A percentile compares a stretch with the other conserved stretches of the same genome.
Evolutionary conservation across 37 sponge, comb jelly and placozoan genomes (phyloP).

Genomic region (Oscarella lobularis): DNA sequence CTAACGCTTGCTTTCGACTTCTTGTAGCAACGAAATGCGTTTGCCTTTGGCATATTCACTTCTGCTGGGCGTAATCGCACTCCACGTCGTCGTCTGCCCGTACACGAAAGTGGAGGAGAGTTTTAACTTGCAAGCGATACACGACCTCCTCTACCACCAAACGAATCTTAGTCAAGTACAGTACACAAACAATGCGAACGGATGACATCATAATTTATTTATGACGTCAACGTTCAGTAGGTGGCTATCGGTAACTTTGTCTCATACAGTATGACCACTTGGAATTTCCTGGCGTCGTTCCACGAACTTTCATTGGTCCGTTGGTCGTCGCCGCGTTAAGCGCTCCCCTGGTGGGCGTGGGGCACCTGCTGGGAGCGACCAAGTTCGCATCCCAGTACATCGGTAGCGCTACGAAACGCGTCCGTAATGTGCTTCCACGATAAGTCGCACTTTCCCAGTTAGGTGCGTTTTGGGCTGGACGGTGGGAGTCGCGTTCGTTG

Average conservation of each 20-base stretch:
- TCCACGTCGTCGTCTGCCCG: conserved; percentile 59
- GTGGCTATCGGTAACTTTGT: background rate
- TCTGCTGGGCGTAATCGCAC: background rate
- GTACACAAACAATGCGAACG: background rate
- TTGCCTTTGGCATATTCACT: no score
- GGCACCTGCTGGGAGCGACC: background rate
- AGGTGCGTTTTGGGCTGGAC: no score
- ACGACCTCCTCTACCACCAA: conserved; percentile 84
- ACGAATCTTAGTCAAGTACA: conserved; percentile 50
- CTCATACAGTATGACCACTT: conserved; percentile 64
- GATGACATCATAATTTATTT: background rate
- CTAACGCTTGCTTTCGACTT: no score
- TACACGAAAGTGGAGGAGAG: conserved; percentile 99
- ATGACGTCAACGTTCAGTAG: background rate
- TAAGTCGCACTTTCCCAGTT: no score
- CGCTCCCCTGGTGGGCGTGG: conserved; percentile 35
- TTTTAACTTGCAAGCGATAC: conserved; percentile 93
- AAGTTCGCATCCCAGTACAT: conserved; percentile 59
- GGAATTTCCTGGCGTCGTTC: conserved; percentile 89
- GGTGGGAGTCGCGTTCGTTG: conserved; percentile 43
- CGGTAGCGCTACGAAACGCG: no score
- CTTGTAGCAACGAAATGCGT: no score
- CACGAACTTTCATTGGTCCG: conserved; percentile 82
- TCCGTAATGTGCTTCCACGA: background rate
- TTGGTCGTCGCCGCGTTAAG: conserved; percentile 31